phyloP scores from a whole-genome alignment of 2,888 invertebrate species.

The Amiota communis region DNA sequence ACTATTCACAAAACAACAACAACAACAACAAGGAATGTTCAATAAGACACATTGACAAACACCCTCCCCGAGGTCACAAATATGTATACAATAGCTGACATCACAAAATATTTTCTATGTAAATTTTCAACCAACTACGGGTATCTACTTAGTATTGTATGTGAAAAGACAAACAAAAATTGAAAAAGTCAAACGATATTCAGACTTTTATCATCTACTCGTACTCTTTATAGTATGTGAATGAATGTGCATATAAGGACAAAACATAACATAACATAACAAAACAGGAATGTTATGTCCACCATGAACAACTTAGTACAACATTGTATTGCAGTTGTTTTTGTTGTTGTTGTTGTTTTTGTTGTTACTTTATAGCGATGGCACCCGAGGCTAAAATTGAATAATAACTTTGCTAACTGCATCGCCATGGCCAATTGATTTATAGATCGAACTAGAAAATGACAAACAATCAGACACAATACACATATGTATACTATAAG shows the following conservation, averaged over 20 bases:
- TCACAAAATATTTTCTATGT: constrained; percentile 21
- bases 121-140: constrained; percentile 5
- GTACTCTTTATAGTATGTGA: no score
- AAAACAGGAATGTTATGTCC: not conserved
- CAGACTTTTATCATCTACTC: not conserved
- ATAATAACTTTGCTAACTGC: constrained; percentile 62
- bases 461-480: constrained; percentile 45
- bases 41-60: not conserved
- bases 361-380: constrained; percentile 34
- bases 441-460: constrained; percentile 48
- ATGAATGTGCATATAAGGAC: constrained; percentile 2
- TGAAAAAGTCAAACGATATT: not conserved
- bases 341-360: no score
- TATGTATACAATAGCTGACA: not conserved
- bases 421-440: constrained; percentile 63
- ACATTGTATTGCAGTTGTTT: not conserved
- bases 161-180: not conserved
- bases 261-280: not conserved
- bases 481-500: constrained; percentile 22
- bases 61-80: constrained; percentile 8
- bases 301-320: not conserved
- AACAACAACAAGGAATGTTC: constrained; percentile 16
- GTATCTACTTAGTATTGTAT: not conserved
- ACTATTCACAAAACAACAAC: constrained; percentile 11
- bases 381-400: constrained; percentile 60